Base-by-base conservation (phyloP, 1,140 invertebrate species). In the Drosophila lini region DNA sequence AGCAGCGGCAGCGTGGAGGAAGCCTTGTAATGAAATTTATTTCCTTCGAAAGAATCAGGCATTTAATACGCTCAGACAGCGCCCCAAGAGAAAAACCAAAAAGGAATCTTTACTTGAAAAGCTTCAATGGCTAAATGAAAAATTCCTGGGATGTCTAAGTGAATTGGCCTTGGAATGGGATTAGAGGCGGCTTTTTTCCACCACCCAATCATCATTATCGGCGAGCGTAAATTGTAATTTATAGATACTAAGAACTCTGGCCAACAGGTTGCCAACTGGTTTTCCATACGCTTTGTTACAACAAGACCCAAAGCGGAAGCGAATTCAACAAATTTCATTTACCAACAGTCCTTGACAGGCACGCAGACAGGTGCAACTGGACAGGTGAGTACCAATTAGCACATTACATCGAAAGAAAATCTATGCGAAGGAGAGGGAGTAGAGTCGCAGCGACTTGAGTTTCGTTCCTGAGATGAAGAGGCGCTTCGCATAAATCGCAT, bases 401-500 rank as follows among this genome's bases (percentile, higher is more conserved):
- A 86, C 83, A 78, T 89, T 80, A 80, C 68, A 67, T 40, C 40
- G 53, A 47, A 65, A 32, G 73, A 80, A 69, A 70, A 74, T 65
- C 67, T 64, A 64, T 44, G 40, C 32, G 10, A 40, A 16, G 44
- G 44, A 34, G 57, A 16, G 32, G 16, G 41, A 13, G 16, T 6
- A 22, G 36, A 13, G 3, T 22, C 2, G 58, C 53, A 19, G 15
- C 16, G 60, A 31, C 32, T 25, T 44, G 15, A 40, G 64, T 70
- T 65, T 70, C 61, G 80, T 75, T 84, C 74, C 73, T 77, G 31
- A 80, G 80, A 84, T 69, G 77, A 84, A 84, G 83, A 88, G 73
- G 80, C 76, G 80, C 83, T 38, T 80, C 83, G 76, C 80, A 86
- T 86, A 89, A 83, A 88, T 86, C 84, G 83, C 83, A 86, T 88